A percentile compares a stretch with the other conserved stretches of the same genome.
These are phyloP conservation scores for Ceratina australensis DNA, from an alignment of 1,140 invertebrate genomes.

Conservation along the genomic window DNA sequence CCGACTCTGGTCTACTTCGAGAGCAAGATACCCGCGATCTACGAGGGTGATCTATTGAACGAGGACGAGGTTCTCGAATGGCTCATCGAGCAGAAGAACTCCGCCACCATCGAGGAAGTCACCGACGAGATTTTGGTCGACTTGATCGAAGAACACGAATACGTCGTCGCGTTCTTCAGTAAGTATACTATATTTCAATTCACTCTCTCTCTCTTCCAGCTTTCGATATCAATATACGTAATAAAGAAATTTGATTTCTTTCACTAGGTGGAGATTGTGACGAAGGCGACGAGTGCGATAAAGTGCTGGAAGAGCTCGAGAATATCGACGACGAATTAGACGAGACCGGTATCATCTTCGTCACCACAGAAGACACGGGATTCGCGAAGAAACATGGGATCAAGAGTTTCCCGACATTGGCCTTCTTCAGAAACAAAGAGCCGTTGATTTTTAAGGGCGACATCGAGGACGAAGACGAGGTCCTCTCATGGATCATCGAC, in stretches of 20 bases:
- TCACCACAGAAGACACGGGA: conserved; percentile 91
- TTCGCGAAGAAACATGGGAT: conserved; percentile 93
- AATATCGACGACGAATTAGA: conserved; percentile 96
- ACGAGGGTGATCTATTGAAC: conserved; percentile 94
- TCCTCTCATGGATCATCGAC: conserved; percentile 94
- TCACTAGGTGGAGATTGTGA: conserved; percentile 89
- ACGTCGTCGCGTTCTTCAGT: conserved; percentile 96
- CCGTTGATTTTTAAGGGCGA: conserved; percentile 91
- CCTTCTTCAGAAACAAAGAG: conserved; percentile 95
- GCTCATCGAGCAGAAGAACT: conserved; percentile 94
- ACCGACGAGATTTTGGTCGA: conserved; percentile 94
- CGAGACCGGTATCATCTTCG: conserved; percentile 95
- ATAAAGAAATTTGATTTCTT: too few species aligned
- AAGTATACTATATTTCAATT: too few species aligned
- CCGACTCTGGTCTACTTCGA: conserved; percentile 95
- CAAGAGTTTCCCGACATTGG: conserved; percentile 90
- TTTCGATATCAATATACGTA: too few species aligned
- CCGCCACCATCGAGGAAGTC: conserved; percentile 96
- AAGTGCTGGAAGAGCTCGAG: conserved; percentile 91
- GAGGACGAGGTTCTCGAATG: conserved; percentile 95
- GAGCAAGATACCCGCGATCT: conserved; percentile 93
- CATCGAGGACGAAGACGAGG: conserved; percentile 94
- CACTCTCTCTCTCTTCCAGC: too few species aligned
- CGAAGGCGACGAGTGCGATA: conserved; percentile 91
- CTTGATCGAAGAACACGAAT: conserved; percentile 94